These are phyloP conservation scores for Atta cephalotes DNA, from an alignment of 1,140 invertebrate species.

Conservation along the genomic window DNA sequence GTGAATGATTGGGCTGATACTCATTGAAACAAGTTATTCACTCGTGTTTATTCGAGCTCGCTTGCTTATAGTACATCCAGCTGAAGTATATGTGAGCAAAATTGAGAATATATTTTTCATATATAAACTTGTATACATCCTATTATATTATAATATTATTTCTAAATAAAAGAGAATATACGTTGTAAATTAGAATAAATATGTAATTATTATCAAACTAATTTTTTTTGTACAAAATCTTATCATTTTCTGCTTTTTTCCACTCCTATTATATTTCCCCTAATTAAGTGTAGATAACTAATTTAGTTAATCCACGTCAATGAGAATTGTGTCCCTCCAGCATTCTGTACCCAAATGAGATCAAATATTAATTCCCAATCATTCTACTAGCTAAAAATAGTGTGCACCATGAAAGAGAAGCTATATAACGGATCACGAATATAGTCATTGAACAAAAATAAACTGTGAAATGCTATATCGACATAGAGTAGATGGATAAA, in stretches of 20 bases:
- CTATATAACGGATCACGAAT: neutral
- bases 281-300: constrained; percentile 11
- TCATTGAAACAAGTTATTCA: constrained; percentile 19
- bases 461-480: neutral
- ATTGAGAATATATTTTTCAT: constrained; percentile 50
- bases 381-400: constrained; percentile 26
- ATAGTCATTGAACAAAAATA: constrained; percentile 29
- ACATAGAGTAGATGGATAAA: neutral
- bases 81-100: constrained; percentile 18
- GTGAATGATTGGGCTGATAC: neutral
- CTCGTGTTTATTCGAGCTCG: constrained; percentile 4
- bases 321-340: neutral
- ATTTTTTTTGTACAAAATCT: neutral
- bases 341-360: neutral
- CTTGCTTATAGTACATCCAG: neutral
- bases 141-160: neutral
- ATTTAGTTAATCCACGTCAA: neutral
- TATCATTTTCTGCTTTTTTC: neutral
- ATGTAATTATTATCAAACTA: too few species aligned
- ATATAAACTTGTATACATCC: constrained; percentile 61
- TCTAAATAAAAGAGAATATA: neutral
- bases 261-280: neutral
- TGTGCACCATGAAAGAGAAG: neutral
- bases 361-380: constrained; percentile 50
- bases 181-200: neutral